A percentile compares a stretch with the other conserved stretches of the same genome.
These are phyloP conservation scores for Castor canadensis DNA, from an alignment of 2,113 vertebrate genomes.

Conservation along the genomic window DNA sequence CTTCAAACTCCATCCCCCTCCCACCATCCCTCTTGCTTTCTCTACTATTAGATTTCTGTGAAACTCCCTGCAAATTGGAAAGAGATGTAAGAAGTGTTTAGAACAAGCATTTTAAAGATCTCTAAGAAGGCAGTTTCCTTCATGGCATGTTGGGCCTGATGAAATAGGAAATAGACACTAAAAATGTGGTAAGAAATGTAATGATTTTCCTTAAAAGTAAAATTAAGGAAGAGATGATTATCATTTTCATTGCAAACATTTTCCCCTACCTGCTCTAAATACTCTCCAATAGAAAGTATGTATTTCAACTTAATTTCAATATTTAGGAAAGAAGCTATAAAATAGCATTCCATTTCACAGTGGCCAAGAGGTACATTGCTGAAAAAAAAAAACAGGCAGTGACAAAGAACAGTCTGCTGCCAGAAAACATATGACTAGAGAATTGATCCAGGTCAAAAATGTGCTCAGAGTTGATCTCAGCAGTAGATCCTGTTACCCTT, in stretches of 20 bases:
- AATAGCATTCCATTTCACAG: neutral
- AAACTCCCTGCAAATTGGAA: neutral
- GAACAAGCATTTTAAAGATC: neutral
- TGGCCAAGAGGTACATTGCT: neutral
- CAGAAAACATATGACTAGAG: neutral
- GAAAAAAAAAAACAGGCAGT: neutral
- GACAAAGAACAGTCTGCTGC: neutral
- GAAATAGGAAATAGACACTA: neutral
- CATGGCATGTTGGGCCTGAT: neutral
- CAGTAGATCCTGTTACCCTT: neutral
- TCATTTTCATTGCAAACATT: constrained; percentile 18
- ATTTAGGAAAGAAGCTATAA: neutral
- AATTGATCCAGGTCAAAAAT: neutral
- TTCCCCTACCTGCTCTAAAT: neutral
- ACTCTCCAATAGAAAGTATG: neutral
- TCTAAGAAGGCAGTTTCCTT: neutral
- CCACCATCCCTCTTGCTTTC: neutral
- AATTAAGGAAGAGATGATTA: neutral
- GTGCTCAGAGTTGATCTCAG: neutral
- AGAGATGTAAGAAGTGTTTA: neutral
- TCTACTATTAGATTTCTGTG: neutral
- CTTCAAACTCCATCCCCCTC: neutral
- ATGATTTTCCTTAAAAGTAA: neutral
- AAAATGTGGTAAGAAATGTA: neutral
- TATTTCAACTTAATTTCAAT: neutral